Percentiles rank a stretch among this genome's conserved stretches.
phyloP scores from a whole-genome alignment of 2,797 vertebrate species.

The Hydrocynus forskahlii region DNA sequence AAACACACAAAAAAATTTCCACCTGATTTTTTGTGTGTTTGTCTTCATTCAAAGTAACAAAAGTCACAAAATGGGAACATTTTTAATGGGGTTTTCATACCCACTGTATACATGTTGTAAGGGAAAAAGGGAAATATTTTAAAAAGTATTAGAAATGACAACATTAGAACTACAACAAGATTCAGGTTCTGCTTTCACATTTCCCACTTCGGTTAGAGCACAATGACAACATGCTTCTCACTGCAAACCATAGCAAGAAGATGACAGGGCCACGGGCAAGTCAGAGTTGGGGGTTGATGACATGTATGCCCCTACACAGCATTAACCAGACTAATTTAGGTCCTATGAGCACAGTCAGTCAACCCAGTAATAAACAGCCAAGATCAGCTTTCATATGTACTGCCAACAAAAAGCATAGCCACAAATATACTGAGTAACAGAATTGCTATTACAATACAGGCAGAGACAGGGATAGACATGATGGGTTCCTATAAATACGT shows the following conservation, averaged over 20 bases:
- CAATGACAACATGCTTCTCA: background rate
- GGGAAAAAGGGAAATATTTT: too few species aligned
- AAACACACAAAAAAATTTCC: too few species aligned
- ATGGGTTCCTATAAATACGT: background rate
- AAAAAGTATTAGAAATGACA: too few species aligned
- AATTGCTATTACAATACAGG: background rate
- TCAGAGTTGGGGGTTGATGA: background rate
- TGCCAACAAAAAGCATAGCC: conserved; percentile 1
- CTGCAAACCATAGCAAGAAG: background rate
- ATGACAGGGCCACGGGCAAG: background rate
- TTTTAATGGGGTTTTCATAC: too few species aligned
- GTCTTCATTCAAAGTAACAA: too few species aligned
- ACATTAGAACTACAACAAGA: too few species aligned
- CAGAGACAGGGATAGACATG: background rate
- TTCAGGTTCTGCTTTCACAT: background rate
- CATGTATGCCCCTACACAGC: background rate
- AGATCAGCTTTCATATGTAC: conserved; percentile 13
- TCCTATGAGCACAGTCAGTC: conserved; percentile 7
- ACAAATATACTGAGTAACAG: background rate
- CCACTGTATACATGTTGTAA: too few species aligned
- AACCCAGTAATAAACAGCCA: background rate
- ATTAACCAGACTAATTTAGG: background rate
- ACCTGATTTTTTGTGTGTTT: too few species aligned
- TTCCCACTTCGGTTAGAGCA: background rate
- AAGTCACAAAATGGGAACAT: too few species aligned